Conservation (phyloP, 1,140 invertebrate species). For the Calephelis virginiensis region DNA sequence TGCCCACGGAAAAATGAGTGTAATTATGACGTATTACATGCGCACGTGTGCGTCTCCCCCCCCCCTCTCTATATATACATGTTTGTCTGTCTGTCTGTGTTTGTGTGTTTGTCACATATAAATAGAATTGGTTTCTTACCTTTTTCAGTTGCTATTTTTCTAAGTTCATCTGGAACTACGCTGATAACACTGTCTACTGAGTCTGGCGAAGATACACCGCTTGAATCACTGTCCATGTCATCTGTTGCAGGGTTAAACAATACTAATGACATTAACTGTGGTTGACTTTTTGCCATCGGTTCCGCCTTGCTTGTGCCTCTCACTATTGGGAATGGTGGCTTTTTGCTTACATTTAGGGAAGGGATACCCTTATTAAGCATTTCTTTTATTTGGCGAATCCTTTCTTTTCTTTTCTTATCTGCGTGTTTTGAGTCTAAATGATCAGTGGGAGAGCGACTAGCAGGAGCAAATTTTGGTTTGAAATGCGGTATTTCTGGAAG, state of each 20-base stretch:
- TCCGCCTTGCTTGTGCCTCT: conserved; percentile 79
- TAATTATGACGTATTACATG: neutral
- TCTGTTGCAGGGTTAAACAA: conserved; percentile 94
- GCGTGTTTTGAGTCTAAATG: conserved; percentile 60
- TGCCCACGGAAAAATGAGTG: too few relatives aligned
- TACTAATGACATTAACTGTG: conserved; percentile 88
- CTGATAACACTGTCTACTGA: conserved; percentile 92
- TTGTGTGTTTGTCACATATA: too few relatives aligned
- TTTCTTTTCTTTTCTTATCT: conserved; percentile 78
- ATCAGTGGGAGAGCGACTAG: conserved; percentile 56
- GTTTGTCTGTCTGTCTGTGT: too few relatives aligned
- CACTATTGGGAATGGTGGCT: conserved; percentile 82
- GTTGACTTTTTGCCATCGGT: conserved; percentile 75
- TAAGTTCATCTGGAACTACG: conserved; percentile 75
- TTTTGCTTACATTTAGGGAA: conserved; percentile 70
- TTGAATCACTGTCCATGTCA: conserved; percentile 93
- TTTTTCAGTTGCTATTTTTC: conserved; percentile 70
- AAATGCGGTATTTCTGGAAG: conserved; percentile 81
- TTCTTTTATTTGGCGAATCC: conserved; percentile 84
- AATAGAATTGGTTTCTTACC: conserved; percentile 39
- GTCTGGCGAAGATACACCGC: conserved; percentile 91
- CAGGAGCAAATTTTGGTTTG: conserved; percentile 62
- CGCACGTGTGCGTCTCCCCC: too few relatives aligned
- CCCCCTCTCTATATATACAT: too few relatives aligned
- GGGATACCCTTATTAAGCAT: conserved; percentile 78